Percentiles rank a stretch among this genome's conserved stretches.
These are phyloP conservation scores for Ophion obscuratus DNA, from an alignment of 2,888 invertebrate genomes.

Conservation along the genomic window DNA sequence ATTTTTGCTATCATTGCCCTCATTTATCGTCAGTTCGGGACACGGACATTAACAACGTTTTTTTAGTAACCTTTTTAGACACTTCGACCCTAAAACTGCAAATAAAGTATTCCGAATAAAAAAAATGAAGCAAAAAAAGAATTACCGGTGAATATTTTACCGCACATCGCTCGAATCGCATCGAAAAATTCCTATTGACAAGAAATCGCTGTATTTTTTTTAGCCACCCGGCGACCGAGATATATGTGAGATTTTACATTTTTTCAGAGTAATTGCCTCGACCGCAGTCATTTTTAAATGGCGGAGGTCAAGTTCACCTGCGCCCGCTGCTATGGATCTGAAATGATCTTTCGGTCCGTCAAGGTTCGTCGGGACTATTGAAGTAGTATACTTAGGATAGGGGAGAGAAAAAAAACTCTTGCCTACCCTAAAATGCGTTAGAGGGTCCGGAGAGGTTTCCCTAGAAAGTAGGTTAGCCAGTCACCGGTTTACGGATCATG, in stretches of 20 bases:
- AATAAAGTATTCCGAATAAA: no score
- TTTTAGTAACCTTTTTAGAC: no score
- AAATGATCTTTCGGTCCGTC: conserved; percentile 13
- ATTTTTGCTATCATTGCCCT: no score
- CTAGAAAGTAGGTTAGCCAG: conserved; percentile 65
- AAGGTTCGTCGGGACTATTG: conserved; percentile 13
- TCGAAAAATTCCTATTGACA: no score
- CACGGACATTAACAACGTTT: no score
- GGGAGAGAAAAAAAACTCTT: conserved; percentile 26
- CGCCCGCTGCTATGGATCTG: not conserved
- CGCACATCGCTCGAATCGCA: no score
- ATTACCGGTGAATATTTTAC: no score
- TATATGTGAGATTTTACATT: not conserved
- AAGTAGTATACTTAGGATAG: conserved; percentile 17
- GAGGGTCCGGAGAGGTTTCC: conserved; percentile 54
- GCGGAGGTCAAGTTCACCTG: not conserved
- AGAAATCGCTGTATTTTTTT: no score
- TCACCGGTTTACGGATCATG: conserved; percentile 59
- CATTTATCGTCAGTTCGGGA: no score
- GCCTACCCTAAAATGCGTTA: conserved; percentile 59
- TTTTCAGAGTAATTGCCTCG: not conserved
- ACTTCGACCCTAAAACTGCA: no score
- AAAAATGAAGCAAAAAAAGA: no score
- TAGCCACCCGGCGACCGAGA: no score
- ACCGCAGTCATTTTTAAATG: conserved; percentile 10